Evolutionary conservation across 2,113 vertebrate species (phyloP).

Genomic region (Pterocles gutturalis): DNA sequence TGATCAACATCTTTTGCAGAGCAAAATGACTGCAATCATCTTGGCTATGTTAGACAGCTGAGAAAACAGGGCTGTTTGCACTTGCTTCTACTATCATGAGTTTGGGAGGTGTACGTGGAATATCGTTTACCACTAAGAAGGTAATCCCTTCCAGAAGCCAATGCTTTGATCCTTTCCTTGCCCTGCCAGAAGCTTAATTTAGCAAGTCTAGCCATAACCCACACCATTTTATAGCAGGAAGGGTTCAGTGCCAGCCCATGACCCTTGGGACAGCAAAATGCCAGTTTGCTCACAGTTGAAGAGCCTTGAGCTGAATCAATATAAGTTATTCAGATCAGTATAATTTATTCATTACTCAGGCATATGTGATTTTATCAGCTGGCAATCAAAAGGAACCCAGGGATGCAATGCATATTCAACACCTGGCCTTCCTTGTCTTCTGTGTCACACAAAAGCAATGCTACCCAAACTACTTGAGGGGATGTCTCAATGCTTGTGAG

Average conservation of each 20-base stretch:
- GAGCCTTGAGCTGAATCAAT: neutral
- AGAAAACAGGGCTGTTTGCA: neutral
- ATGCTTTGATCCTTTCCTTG: neutral
- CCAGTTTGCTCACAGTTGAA: neutral
- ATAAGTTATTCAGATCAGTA: neutral
- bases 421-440: neutral
- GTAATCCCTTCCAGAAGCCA: neutral
- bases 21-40: neutral
- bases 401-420: neutral
- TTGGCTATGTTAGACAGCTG: neutral
- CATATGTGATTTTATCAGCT: neutral
- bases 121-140: accelerated
- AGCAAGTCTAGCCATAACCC: neutral
- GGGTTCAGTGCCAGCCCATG: neutral
- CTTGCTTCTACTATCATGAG: neutral
- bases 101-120: neutral
- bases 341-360: slow-evolving; percentile 12
- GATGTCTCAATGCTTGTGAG: neutral
- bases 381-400: neutral
- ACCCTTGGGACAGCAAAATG: neutral
- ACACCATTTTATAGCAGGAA: neutral
- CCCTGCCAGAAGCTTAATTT: neutral
- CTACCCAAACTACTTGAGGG: neutral
- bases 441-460: neutral
- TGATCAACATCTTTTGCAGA: neutral